Conservation (phyloP, 2,888 invertebrate species). For the Dioctria rufipes region DNA sequence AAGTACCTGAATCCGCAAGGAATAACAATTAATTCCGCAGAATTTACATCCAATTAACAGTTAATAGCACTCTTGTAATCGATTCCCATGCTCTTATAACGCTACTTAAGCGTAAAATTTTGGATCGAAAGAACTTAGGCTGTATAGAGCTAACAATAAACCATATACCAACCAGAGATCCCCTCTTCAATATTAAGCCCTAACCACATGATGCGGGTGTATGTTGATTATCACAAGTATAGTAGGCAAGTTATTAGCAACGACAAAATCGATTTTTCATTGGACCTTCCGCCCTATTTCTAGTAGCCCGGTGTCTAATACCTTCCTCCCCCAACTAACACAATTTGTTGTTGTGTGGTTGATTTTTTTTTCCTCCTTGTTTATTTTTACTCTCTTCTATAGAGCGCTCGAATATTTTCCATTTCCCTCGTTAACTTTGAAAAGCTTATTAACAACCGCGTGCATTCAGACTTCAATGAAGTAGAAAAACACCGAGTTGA, state of each 20-base stretch:
- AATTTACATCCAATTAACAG: slow-evolving; percentile 53
- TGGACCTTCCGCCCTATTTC: slow-evolving; percentile 19
- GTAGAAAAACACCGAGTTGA: slow-evolving; percentile 24
- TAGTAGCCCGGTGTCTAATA: not conserved
- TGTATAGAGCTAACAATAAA: not conserved
- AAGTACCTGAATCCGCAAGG: slow-evolving; percentile 33
- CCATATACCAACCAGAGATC: not conserved
- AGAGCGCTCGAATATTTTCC: slow-evolving; percentile 15
- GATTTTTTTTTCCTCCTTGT: not conserved
- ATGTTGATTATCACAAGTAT: slow-evolving; percentile 27
- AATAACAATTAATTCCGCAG: slow-evolving; percentile 49
- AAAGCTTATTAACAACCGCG: slow-evolving; percentile 40
- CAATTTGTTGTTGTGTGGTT: not conserved
- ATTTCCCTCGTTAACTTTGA: slow-evolving; percentile 24
- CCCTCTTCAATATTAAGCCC: not conserved
- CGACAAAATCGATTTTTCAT: slow-evolving; percentile 50
- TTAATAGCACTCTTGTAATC: slow-evolving; percentile 46
- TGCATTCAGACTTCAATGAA: slow-evolving; percentile 27
- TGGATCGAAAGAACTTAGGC: slow-evolving; percentile 34
- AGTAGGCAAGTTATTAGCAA: slow-evolving; percentile 11
- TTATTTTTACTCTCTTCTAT: not conserved
- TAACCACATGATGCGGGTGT: slow-evolving; percentile 17
- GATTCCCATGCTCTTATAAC: slow-evolving; percentile 33
- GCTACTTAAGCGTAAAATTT: slow-evolving; percentile 45
- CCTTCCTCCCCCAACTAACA: not conserved